Evolutionary conservation across 2,888 invertebrate species (phyloP), one percentile per base, ranked within the genome.

Genomic region (Alcis repandata): DNA sequence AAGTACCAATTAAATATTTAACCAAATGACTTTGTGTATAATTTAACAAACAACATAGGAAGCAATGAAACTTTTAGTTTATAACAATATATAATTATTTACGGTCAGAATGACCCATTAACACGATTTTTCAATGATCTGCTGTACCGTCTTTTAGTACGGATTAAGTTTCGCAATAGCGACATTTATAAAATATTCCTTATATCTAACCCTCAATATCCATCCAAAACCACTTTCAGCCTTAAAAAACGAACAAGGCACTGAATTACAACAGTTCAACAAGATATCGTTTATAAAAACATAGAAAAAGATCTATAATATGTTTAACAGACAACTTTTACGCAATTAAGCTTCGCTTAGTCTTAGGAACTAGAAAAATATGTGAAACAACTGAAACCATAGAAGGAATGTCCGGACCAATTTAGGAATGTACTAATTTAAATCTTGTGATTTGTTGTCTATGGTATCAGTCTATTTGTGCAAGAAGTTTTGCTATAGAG

Each of bases 1-100:
- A 80, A 78, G 80, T 82, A 87, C 85, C 82, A 85, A 91, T 87
- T 86, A 91, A 90, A 85, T 76, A 78, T 83, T 88, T 90, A 89
- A 91, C 84, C 78, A 83, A 84, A 79, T 73, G 71, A 76, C 73
- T 72, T 79, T 73, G 74, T 82, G 71, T 84, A 80, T 87, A 74
- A 80, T 81, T 80, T 71, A 65, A 77, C 71, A 61, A 62, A 65
- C 46, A 74, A 43, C 36, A 66, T 59, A 72, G 77, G 75, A 83
- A 81, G 79, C 80, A 77, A 80, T 63, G 46, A 32, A 43, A 36
- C 17, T 53, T 54, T 32, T 36, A 61, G 22, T 56, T 53, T 36
- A 58, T 22, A 56, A 53, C 46, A 54, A 38, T 1, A 60, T 38
- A 54, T 60, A 61, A 15, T 19, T 40, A 15, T 19, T 40, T 4